Conservation (phyloP, 2,113 vertebrate genomes). For the Rhinopomastus cyanomelas region DNA sequence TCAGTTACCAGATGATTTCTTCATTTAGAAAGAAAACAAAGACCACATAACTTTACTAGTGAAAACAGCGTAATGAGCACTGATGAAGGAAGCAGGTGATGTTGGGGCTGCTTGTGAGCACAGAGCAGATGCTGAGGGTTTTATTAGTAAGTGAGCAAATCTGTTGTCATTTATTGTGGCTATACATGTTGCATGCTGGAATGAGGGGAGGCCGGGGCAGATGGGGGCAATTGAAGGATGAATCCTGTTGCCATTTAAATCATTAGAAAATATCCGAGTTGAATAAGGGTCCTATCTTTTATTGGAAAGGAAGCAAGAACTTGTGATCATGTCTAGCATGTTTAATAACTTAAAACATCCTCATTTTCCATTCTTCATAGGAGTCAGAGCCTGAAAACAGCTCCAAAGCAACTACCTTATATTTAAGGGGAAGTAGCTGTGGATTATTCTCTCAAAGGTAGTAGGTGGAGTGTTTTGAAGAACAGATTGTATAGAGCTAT, state of each 20-base stretch:
- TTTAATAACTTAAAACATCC: neutral
- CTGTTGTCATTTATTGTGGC: neutral
- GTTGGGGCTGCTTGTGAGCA: neutral
- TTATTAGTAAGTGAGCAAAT: neutral
- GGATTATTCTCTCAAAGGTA: neutral
- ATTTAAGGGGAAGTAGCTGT: neutral
- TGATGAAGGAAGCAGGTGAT: constrained; percentile 4
- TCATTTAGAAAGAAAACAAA: neutral
- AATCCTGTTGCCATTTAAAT: neutral
- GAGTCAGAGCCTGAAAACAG: neutral
- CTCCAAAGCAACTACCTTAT: neutral
- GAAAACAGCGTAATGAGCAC: neutral
- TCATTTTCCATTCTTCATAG: neutral
- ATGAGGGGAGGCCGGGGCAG: neutral
- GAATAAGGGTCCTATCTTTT: neutral
- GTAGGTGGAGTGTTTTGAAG: constrained; percentile 22
- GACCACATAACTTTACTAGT: neutral
- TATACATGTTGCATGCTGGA: neutral
- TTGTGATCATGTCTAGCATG: neutral
- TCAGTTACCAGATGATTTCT: neutral
- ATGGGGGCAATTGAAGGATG: neutral
- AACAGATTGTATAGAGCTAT: neutral
- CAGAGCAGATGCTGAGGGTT: neutral
- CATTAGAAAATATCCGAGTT: neutral
- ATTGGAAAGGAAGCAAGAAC: neutral